phyloP scores from a whole-genome alignment of 2,113 vertebrate species.

The Nycticorax nycticorax region DNA sequence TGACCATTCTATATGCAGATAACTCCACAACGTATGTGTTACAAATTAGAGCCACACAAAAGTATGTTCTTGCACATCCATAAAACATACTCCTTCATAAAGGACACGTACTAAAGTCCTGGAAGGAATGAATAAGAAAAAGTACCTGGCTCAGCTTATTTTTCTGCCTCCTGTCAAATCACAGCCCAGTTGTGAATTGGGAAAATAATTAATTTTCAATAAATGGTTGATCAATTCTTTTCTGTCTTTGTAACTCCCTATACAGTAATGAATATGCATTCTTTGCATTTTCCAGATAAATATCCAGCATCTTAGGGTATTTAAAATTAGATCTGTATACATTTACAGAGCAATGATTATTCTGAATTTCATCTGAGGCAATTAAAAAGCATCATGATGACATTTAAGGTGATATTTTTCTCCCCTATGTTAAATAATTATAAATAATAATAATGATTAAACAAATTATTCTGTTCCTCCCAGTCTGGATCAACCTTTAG shows the following conservation, averaged over 20 bases:
- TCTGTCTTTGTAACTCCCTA: conserved; percentile 30
- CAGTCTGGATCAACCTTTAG: conserved; percentile 77
- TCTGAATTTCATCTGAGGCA: conserved; percentile 77
- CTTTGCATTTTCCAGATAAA: conserved; percentile 67
- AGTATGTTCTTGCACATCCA: not conserved
- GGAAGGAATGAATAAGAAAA: not conserved
- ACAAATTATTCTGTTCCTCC: conserved; percentile 78
- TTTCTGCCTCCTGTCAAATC: not conserved
- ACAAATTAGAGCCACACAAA: not conserved
- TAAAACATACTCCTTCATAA: not conserved
- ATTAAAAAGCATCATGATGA: conserved; percentile 81
- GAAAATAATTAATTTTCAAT: conserved; percentile 45
- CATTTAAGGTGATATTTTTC: conserved; percentile 84
- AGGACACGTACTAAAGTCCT: not conserved
- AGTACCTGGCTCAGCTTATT: conserved; percentile 16
- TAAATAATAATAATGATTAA: conserved; percentile 85
- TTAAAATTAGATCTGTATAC: conserved; percentile 77
- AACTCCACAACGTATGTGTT: not conserved
- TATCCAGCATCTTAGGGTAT: conserved; percentile 64
- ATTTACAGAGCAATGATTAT: conserved; percentile 70
- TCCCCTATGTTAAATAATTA: conserved; percentile 81
- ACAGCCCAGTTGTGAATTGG: conserved; percentile 21
- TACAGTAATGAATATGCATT: conserved; percentile 60
- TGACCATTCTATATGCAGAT: not conserved
- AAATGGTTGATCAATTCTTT: conserved; percentile 60